A percentile compares a stretch with the other conserved stretches of the same genome.
Evolutionary conservation across 2,888 invertebrate genomes (phyloP).

Genomic region (Ormyrus pomaceus): DNA sequence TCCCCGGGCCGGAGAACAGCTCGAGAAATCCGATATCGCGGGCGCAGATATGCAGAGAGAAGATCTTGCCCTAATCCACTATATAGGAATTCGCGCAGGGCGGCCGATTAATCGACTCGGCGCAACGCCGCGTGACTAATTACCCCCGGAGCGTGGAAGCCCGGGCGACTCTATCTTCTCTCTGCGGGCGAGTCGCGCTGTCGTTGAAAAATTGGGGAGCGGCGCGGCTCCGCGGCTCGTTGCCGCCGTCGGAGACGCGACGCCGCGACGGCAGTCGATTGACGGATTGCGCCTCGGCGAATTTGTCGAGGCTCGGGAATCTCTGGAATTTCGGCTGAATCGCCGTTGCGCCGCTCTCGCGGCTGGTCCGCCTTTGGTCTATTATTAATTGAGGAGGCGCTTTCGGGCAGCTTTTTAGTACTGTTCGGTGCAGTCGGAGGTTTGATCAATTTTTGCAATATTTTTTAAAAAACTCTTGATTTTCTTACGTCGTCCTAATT

Average conservation of each 20-base stretch:
- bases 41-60: constrained; percentile 11
- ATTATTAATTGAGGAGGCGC: too few species aligned
- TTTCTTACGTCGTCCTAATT: too few species aligned
- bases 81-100: constrained; percentile 8
- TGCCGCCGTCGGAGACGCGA: neutral
- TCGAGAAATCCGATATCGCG: neutral
- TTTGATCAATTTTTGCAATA: too few species aligned
- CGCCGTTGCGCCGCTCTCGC: too few species aligned
- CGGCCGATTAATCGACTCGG: constrained; percentile 32
- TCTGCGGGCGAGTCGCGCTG: neutral
- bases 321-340: too few species aligned
- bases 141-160: neutral
- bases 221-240: neutral
- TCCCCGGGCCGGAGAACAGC: too few species aligned
- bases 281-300: constrained; percentile 4
- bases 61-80: constrained; percentile 9
- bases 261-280: neutral
- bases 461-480: too few species aligned
- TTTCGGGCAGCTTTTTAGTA: too few species aligned
- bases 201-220: constrained; percentile 4
- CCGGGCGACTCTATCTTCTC: constrained; percentile 5
- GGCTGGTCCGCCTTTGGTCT: too few species aligned
- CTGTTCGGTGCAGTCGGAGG: too few species aligned
- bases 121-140: constrained; percentile 45
- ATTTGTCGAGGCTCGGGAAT: neutral